Percentiles rank a stretch among this genome's conserved stretches.
Conservation (phyloP, 2,888 invertebrate genomes). For the Eucera pruinosa region DNA sequence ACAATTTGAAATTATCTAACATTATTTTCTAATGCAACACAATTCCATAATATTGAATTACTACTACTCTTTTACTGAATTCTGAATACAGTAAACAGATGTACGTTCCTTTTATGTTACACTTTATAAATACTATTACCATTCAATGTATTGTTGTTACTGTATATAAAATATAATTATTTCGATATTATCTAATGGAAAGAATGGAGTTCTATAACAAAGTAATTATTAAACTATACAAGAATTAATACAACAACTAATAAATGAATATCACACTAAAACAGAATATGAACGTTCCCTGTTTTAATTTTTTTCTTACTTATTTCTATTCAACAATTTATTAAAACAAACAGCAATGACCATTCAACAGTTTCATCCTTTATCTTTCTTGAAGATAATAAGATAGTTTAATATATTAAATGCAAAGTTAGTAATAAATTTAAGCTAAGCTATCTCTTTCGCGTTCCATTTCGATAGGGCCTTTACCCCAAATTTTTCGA, state of each 20-base stretch:
- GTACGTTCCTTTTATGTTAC: slow-evolving; percentile 20
- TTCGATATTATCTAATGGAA: neutral
- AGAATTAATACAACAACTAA: slow-evolving; percentile 6
- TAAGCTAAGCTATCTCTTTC: slow-evolving; percentile 77
- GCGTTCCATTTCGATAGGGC: slow-evolving; percentile 85
- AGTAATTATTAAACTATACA: slow-evolving; percentile 7
- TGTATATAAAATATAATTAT: slow-evolving; percentile 22
- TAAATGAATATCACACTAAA: neutral
- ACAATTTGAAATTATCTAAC: slow-evolving; percentile 5
- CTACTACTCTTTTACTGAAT: neutral
- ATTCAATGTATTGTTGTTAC: slow-evolving; percentile 10
- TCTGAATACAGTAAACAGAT: slow-evolving; percentile 28
- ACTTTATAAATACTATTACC: slow-evolving; percentile 19
- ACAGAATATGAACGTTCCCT: neutral
- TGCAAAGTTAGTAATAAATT: slow-evolving; percentile 1
- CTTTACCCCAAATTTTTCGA: slow-evolving; percentile 86
- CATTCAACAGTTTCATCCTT: slow-evolving; percentile 3
- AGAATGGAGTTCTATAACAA: neutral
- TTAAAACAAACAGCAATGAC: neutral
- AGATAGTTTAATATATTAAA: too few relatives aligned
- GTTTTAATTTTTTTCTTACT: neutral
- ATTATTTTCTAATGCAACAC: too few relatives aligned
- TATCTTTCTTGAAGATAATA: neutral
- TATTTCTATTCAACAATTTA: neutral
- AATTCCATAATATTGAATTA: slow-evolving; percentile 3